A percentile compares a stretch with the other conserved stretches of the same genome.
phyloP scores from a whole-genome alignment of 2,797 vertebrate species.

The Mus caroli region DNA sequence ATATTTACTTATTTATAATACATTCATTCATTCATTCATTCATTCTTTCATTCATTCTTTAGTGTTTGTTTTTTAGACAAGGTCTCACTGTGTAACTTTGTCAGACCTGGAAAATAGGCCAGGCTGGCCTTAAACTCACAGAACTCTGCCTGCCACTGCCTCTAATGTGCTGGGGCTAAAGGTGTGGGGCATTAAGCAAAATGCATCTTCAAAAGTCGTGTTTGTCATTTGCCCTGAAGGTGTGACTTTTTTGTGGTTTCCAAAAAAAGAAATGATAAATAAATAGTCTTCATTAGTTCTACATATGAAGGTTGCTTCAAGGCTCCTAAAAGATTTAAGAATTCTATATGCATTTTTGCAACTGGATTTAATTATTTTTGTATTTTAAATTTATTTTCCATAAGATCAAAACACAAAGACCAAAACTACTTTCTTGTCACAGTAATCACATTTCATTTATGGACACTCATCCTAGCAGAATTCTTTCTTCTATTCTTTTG shows the following conservation, averaged over 20 bases:
- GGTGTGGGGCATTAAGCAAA: not conserved
- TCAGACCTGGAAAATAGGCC: not conserved
- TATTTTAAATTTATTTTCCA: slow-evolving; percentile 63
- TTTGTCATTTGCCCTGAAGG: slow-evolving; percentile 67
- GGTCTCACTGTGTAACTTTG: not conserved
- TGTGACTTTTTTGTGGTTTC: slow-evolving; percentile 52
- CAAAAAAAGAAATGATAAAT: slow-evolving; percentile 44
- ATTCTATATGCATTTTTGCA: slow-evolving; percentile 50
- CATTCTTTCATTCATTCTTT: not conserved
- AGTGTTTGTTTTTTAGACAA: not conserved
- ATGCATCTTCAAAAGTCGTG: slow-evolving; percentile 22
- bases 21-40: not conserved
- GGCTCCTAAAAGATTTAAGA: slow-evolving; percentile 62
- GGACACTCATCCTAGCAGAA: not conserved
- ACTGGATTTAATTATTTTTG: not conserved
- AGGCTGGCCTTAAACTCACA: not conserved
- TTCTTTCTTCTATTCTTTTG: slow-evolving; percentile 17
- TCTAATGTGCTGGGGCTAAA: not conserved
- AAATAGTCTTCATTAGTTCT: slow-evolving; percentile 32
- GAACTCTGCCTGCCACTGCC: not conserved
- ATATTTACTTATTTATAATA: not conserved
- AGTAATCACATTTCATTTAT: not conserved
- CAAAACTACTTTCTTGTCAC: not conserved
- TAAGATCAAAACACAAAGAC: not conserved
- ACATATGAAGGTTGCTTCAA: not conserved